These are phyloP conservation scores for Oplegnathus fasciatus DNA, from an alignment of 2,113 vertebrate genomes.

Conservation along the genomic window DNA sequence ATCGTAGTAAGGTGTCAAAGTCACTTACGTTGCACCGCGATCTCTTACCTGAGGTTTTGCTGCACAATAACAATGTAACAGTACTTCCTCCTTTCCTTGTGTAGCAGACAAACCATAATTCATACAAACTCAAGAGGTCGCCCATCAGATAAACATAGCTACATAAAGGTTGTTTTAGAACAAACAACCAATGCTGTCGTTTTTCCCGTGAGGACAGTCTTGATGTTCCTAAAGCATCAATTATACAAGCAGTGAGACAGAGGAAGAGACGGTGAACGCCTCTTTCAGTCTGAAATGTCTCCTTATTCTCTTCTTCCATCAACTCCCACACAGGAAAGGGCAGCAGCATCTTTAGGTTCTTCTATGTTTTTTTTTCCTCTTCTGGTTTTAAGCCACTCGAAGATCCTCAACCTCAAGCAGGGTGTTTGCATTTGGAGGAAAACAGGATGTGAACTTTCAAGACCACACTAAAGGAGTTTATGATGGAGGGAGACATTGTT, in stretches of 20 bases:
- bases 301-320: conserved; percentile 13
- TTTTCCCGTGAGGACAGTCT: background rate
- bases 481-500: conserved; percentile 76
- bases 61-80: too few relatives aligned
- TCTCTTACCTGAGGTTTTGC: too few relatives aligned
- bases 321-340: conserved; percentile 44
- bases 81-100: background rate
- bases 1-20: too few relatives aligned
- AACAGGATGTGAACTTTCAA: conserved; percentile 80
- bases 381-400: conserved; percentile 33
- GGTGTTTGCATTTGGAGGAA: conserved; percentile 73
- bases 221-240: conserved; percentile 4
- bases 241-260: conserved; percentile 8
- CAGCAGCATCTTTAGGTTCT: conserved; percentile 48
- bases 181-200: background rate
- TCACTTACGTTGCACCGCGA: too few relatives aligned
- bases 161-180: background rate
- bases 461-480: conserved; percentile 76
- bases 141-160: background rate
- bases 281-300: conserved; percentile 26
- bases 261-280: conserved; percentile 31
- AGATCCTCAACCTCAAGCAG: conserved; percentile 50
- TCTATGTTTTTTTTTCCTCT: conserved; percentile 10
- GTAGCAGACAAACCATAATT: background rate
- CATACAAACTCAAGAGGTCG: background rate